Conservation (phyloP, 2,888 invertebrate species). For the Polylopha cassiicola region DNA sequence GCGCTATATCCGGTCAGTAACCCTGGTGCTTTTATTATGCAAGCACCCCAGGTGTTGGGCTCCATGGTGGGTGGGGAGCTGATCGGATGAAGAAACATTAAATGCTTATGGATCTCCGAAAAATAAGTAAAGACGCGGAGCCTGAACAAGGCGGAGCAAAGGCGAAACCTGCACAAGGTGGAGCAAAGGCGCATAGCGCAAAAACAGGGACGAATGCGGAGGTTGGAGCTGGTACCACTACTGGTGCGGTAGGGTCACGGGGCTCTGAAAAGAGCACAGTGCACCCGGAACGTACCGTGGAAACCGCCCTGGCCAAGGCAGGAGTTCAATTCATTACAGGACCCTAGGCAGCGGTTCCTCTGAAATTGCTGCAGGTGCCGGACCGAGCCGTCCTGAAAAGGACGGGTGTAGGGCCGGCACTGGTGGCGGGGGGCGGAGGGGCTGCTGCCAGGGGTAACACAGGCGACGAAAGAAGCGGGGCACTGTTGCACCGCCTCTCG, state of each 20-base stretch:
- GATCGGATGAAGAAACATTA: not conserved
- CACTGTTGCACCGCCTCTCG: not conserved
- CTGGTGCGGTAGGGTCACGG: no score
- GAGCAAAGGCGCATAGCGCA: constrained; percentile 2
- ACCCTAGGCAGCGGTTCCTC: not conserved
- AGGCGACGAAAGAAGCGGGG: not conserved
- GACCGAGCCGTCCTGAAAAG: not conserved
- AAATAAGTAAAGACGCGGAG: not conserved
- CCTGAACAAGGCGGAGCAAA: not conserved
- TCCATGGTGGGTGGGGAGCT: constrained; percentile 9
- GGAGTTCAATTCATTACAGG: no score
- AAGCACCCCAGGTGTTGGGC: constrained; percentile 6
- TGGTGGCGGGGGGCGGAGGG: not conserved
- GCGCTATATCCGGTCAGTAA: constrained; percentile 2
- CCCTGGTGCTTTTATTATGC: constrained; percentile 1
- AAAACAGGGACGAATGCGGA: not conserved
- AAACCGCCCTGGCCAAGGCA: no score
- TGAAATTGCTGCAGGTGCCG: not conserved
- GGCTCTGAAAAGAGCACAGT: no score
- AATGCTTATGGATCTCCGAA: not conserved
- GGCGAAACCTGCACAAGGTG: constrained; percentile 3
- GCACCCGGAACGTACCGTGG: no score
- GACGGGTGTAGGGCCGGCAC: not conserved
- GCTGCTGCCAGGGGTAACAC: no score
- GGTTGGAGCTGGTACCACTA: not conserved